Evolutionary conservation across 2,888 invertebrate genomes (phyloP), one percentile per base, ranked within the genome.

Genomic region (Willowsia nigromaculata): DNA sequence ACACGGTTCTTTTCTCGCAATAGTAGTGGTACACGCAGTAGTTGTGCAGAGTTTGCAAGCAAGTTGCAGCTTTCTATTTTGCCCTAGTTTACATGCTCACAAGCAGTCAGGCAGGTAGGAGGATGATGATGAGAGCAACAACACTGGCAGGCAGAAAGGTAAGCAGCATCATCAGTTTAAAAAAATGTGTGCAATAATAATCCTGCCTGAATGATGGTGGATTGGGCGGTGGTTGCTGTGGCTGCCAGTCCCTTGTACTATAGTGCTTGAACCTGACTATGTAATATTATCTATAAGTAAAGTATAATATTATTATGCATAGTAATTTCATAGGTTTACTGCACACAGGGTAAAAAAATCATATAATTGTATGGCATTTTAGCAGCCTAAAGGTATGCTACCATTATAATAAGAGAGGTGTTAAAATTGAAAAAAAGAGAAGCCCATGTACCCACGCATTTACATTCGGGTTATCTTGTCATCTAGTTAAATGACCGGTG

Each of bases 1-100:
- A 81, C 89, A 89, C 65, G 89, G 89, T 89, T 89, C 59, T 89
- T 82, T 65, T 47, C 82, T 82, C 47, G 82, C 56, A 33, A n/a
- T n/a, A n/a, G 33, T 56, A 1, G 33, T 22, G 7, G 43, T 22
- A 43, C 43, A 18, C 27, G 37, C 78, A 59, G 13, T n/a, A 80
- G 80, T 80, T 50, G 50, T 74, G 11, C 9, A 27, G 47, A 33
- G 76, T 76, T 76, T 27, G 68, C 68, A 40, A 56, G 43, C 43
- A 9, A 50, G 59, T 80, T 59, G 85, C 43, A 91, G 89, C 91
- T 91, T 91, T 91, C 91, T 91, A 91, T 90, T 91, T 91, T 91
- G 91, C 88, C 91, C 91, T 91, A 91, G 88, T 91, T 91, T 91
- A 90, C 90, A 91, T 89, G 88, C 47, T 90, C 87, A 86, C 80